phyloP scores from a whole-genome alignment of 1,140 invertebrate species.

The Armadillidium nasatum region DNA sequence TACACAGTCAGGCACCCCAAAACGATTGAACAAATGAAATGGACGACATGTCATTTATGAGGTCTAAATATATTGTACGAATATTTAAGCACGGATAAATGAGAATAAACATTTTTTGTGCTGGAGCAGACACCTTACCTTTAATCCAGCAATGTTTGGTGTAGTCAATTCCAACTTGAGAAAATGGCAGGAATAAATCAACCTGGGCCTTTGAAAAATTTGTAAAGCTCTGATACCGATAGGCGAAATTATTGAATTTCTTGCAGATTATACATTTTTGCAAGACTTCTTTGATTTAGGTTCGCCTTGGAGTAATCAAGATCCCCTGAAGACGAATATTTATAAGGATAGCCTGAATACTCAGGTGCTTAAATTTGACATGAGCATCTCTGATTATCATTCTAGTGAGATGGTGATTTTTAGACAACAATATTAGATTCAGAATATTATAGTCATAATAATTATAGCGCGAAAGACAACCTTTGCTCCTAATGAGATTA shows the following conservation, averaged over 20 bases:
- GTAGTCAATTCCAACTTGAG: no score
- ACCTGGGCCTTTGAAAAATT: background rate
- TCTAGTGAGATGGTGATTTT: background rate
- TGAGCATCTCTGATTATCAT: background rate
- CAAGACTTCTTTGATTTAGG: background rate
- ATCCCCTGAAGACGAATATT: background rate
- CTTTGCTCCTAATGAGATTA: no score
- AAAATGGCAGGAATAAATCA: background rate
- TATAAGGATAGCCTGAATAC: background rate
- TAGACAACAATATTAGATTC: background rate
- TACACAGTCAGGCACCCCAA: background rate
- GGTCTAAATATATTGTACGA: background rate
- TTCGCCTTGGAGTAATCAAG: background rate
- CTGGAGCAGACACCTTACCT: background rate
- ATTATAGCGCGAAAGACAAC: background rate
- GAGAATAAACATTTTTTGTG: slow-evolving; percentile 16
- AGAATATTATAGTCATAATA: background rate
- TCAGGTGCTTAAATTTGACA: background rate
- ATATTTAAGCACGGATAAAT: slow-evolving; percentile 4
- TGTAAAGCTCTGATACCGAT: background rate
- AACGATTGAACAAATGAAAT: background rate
- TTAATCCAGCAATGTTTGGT: background rate
- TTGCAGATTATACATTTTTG: background rate
- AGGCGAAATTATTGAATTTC: background rate
- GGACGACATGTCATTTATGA: background rate